These are phyloP conservation scores for Tenthredo amoena DNA, from an alignment of 2,888 invertebrate species.

Conservation along the genomic window DNA sequence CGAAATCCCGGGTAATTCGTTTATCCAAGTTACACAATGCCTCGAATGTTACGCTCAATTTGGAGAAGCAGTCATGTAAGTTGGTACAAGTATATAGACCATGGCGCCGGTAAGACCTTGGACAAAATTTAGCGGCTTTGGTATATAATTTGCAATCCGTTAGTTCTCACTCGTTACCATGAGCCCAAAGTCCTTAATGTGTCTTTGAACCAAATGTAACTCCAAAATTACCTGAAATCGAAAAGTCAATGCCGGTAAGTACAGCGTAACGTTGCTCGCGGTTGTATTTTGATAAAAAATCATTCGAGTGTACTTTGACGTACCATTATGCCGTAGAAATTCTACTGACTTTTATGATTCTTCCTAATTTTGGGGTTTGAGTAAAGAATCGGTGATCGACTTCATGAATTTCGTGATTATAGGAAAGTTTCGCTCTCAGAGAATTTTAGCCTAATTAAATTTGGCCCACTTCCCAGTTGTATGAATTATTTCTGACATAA, in stretches of 20 bases:
- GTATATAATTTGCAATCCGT: not conserved
- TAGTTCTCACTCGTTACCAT: not conserved
- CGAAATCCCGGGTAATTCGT: not conserved
- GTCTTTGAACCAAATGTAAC: not conserved
- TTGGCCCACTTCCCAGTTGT: not conserved
- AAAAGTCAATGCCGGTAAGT: not conserved
- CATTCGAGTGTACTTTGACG: too few relatives aligned
- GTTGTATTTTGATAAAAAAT: too few relatives aligned
- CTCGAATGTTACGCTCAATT: constrained; percentile 17
- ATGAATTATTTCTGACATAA: not conserved
- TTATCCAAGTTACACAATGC: not conserved
- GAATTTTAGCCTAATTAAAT: not conserved
- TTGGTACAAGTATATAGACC: not conserved
- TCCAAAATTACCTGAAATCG: not conserved
- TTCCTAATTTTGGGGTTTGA: too few relatives aligned
- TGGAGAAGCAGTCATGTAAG: constrained; percentile 12
- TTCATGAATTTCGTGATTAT: not conserved
- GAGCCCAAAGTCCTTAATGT: not conserved
- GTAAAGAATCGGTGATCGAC: too few relatives aligned
- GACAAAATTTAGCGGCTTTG: not conserved
- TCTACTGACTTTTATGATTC: too few relatives aligned
- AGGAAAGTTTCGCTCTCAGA: not conserved
- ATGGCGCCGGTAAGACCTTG: not conserved
- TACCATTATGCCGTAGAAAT: too few relatives aligned
- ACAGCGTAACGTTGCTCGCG: not conserved